Evolutionary conservation across 2,888 invertebrate species (phyloP).

Genomic region (Meiosimyza decipiens): DNA sequence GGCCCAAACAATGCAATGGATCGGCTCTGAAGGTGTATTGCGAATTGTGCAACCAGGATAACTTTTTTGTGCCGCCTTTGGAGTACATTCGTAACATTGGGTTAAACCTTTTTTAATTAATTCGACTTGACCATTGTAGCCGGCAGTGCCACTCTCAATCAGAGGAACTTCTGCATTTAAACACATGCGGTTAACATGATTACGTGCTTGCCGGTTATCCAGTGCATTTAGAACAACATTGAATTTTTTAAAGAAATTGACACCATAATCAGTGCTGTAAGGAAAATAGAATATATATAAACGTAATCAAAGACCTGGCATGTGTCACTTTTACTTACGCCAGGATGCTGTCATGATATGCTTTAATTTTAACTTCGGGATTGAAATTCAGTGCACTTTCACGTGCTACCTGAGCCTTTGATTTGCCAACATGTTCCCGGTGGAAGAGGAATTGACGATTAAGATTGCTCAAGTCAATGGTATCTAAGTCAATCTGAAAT

Average conservation of each 20-base stretch:
- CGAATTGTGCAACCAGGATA: constrained; percentile 99
- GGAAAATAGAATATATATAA: constrained; percentile 17
- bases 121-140: constrained; percentile 96
- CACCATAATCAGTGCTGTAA: constrained; percentile 85
- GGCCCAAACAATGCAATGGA: constrained; percentile 99
- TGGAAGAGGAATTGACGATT: constrained; percentile 99
- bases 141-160: constrained; percentile 97
- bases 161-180: constrained; percentile 93
- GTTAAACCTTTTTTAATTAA: constrained; percentile 86
- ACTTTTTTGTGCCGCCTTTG: constrained; percentile 89
- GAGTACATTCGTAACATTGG: constrained; percentile 97
- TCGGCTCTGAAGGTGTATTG: constrained; percentile 98
- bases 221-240: constrained; percentile 94
- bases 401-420: constrained; percentile 92
- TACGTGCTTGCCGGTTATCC: constrained; percentile 95
- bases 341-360: constrained; percentile 93
- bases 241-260: constrained; percentile 92
- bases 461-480: constrained; percentile 98
- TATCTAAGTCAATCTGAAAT: constrained; percentile 96
- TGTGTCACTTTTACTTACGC: constrained; percentile 72
- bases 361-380: constrained; percentile 86
- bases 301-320: not conserved
- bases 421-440: constrained; percentile 97
- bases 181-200: constrained; percentile 99
- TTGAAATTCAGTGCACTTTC: constrained; percentile 91